Percentiles rank a stretch among this genome's conserved stretches.
Conservation (phyloP, 2,113 vertebrate species). For the Etheostoma spectabile region DNA sequence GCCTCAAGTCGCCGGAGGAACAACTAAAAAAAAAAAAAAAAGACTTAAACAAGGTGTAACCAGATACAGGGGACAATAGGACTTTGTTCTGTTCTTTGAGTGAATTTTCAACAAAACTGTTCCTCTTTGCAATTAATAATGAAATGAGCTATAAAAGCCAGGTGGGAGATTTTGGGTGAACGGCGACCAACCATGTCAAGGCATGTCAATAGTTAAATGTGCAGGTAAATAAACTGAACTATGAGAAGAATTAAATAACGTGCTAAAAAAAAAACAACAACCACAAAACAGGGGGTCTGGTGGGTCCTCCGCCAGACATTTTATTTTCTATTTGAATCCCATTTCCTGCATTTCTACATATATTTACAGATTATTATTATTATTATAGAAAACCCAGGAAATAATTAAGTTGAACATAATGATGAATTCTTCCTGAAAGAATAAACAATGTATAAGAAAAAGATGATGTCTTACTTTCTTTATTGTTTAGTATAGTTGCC, state of each 20-base stretch:
- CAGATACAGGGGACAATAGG: slow-evolving; percentile 24
- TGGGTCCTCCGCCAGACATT: too few relatives aligned
- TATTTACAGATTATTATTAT: too few relatives aligned
- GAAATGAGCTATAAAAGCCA: slow-evolving; percentile 13
- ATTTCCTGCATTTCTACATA: too few relatives aligned
- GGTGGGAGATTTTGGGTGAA: slow-evolving; percentile 7
- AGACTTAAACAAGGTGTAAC: slow-evolving; percentile 4
- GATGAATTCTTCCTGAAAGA: too few relatives aligned
- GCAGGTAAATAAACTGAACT: slow-evolving; percentile 20
- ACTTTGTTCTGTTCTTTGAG: slow-evolving; percentile 30
- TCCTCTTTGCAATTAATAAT: slow-evolving; percentile 13
- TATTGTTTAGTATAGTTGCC: too few relatives aligned
- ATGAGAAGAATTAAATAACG: background rate
- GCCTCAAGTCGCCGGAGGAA: background rate
- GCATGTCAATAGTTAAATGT: background rate
- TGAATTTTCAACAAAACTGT: slow-evolving; percentile 28
- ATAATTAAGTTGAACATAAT: too few relatives aligned
- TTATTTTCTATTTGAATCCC: too few relatives aligned
- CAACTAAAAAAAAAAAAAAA: background rate
- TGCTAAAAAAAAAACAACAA: background rate
- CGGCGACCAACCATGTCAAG: background rate
- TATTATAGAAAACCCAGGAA: too few relatives aligned
- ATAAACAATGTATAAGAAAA: too few relatives aligned
- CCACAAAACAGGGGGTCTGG: too few relatives aligned
- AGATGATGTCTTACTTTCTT: too few relatives aligned